Conservation (phyloP, 2,797 vertebrate species). For the Oryzias sinensis region DNA sequence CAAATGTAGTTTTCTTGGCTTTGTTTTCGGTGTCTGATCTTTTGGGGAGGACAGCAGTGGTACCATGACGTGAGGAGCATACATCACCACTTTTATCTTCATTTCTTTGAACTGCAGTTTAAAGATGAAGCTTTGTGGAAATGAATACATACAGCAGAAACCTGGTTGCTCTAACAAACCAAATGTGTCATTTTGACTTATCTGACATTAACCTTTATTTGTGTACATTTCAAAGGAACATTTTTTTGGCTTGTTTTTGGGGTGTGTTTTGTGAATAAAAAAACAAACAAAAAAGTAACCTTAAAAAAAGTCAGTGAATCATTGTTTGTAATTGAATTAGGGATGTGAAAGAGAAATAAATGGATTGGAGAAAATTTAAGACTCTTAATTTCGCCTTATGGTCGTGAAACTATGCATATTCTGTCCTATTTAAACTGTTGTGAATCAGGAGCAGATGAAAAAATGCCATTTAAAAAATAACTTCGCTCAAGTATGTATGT, state of each 20-base stretch:
- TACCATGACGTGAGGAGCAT: constrained; percentile 31
- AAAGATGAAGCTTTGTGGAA: constrained; percentile 27
- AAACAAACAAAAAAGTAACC: no score
- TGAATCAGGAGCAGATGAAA: neutral
- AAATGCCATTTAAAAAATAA: neutral
- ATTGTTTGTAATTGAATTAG: no score
- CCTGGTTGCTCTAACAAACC: constrained; percentile 10
- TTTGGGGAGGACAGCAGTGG: constrained; percentile 33
- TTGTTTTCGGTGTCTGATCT: constrained; percentile 39
- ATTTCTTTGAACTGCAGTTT: constrained; percentile 15
- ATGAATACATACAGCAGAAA: constrained; percentile 20
- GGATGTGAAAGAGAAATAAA: no score
- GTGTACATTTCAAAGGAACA: no score
- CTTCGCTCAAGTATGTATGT: no score
- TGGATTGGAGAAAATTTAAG: no score
- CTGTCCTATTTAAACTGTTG: neutral
- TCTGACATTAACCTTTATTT: no score
- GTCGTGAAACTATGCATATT: neutral
- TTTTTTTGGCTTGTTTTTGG: no score
- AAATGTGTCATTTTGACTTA: neutral
- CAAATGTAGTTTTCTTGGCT: constrained; percentile 28
- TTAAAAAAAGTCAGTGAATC: no score
- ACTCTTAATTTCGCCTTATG: no score
- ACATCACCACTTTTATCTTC: constrained; percentile 43
- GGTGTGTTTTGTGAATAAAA: no score